These are phyloP conservation scores for Lobophora halterata DNA, from an alignment of 2,888 invertebrate species.

Conservation along the genomic window DNA sequence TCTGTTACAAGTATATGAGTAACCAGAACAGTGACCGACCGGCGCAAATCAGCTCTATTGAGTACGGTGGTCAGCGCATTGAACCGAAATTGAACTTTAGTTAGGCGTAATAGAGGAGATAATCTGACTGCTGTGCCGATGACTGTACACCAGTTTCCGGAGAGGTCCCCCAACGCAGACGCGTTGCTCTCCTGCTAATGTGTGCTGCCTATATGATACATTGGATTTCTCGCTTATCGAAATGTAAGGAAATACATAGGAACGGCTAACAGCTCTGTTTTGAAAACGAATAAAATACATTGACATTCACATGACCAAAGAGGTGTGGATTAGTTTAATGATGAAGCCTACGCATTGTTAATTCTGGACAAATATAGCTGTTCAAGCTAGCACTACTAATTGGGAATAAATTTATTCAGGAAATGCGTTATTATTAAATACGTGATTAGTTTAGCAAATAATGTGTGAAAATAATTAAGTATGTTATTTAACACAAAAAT, in stretches of 20 bases:
- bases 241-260: slow-evolving; percentile 3
- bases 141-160: slow-evolving; percentile 62
- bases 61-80: slow-evolving; percentile 42
- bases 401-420: not conserved
- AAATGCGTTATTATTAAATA: not conserved
- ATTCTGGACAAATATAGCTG: slow-evolving; percentile 6
- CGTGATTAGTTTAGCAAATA: not conserved
- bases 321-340: too few species aligned
- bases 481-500: too few species aligned
- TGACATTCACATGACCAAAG: too few species aligned
- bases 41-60: slow-evolving; percentile 71
- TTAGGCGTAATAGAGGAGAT: slow-evolving; percentile 22
- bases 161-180: slow-evolving; percentile 65
- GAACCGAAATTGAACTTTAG: slow-evolving; percentile 16
- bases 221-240: slow-evolving; percentile 8
- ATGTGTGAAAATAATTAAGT: slow-evolving; percentile 11
- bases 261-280: not conserved
- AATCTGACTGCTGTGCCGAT: slow-evolving; percentile 21
- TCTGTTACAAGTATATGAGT: slow-evolving; percentile 40
- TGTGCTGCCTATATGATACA: slow-evolving; percentile 31
- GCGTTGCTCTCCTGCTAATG: slow-evolving; percentile 42
- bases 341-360: slow-evolving; percentile 6
- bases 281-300: slow-evolving; percentile 1
- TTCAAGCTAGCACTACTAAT: slow-evolving; percentile 8
- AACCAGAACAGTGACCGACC: slow-evolving; percentile 77